Base-by-base conservation (phyloP, 2,797 vertebrate genomes). In the Harpagifer antarcticus region DNA sequence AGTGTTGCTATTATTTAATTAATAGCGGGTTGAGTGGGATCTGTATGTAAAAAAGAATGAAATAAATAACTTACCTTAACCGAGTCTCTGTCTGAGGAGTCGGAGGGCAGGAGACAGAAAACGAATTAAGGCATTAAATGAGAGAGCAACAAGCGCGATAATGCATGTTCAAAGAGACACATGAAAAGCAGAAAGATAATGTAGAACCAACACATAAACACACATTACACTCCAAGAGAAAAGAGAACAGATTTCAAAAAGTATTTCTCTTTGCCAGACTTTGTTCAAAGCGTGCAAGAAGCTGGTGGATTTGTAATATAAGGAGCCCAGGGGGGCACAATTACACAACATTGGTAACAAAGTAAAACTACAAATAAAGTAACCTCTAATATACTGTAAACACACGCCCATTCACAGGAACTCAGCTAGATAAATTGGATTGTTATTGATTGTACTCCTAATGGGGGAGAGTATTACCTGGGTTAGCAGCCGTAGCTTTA, bases 51-150 rank as follows among this genome's bases (percentile, higher is more conserved):
- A 44, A 10, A 15, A 60, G 27, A 56, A 70, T 6, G 0, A 48
- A 63, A 68, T 9, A 48, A 58, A 57, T 75, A 79, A 84, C 97
- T 94, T 97, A 98, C 97, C 96, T 98, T 98, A 85, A 98, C 97
- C 60, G 96, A 97, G 94, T 98, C 97, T 96, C 97, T 96, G 90
- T 98, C 97, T 98, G 94, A 80, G 89, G 76, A 78, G 65, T 72
- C 3, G 2, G 60, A 70, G 42, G 40, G 19, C 33, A 62, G 42
- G 76, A 74, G 47, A 83, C 7, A 84, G 53, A 62, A 57, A 67
- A 57, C 70, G 17, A 65, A 75, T 84, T 68, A 78, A 57, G 65
- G 17, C 23, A 49, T 73, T 68, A 56, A 15, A 68, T 59, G 54
- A 78, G 9, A 53, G 27, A 71, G 49, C n/a, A 64, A 73, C 8